These are phyloP conservation scores for Cheilosia scutellata DNA, from an alignment of 2,888 invertebrate genomes.

Conservation along the genomic window DNA sequence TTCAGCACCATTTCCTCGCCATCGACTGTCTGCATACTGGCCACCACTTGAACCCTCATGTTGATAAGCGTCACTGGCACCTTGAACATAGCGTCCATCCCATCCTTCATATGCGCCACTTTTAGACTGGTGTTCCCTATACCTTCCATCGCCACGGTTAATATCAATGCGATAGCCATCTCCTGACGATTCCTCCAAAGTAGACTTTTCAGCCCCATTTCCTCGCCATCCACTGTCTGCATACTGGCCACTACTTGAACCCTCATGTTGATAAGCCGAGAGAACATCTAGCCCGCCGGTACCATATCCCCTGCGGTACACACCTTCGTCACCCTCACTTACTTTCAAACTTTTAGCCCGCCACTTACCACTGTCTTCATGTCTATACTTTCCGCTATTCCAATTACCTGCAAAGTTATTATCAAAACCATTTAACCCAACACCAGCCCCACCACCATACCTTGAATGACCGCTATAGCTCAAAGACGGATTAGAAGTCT, in stretches of 20 bases:
- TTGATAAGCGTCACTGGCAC: no score
- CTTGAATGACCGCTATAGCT: constrained; percentile 47
- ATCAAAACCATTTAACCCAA: constrained; percentile 58
- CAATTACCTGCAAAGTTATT: constrained; percentile 46
- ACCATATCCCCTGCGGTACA: constrained; percentile 58
- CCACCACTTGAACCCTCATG: background rate
- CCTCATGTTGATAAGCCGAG: constrained; percentile 9
- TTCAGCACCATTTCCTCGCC: background rate
- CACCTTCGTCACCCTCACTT: background rate
- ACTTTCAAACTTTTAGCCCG: constrained; percentile 41
- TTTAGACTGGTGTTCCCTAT: constrained; percentile 15
- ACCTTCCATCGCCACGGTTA: constrained; percentile 27
- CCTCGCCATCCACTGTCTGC: constrained; percentile 2
- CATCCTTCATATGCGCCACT: constrained; percentile 13
- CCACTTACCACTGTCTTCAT: constrained; percentile 50
- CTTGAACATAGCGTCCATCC: constrained; percentile 15
- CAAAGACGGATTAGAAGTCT: constrained; percentile 40
- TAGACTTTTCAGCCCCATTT: background rate
- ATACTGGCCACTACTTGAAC: background rate
- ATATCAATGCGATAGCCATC: background rate
- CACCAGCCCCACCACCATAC: constrained; percentile 59
- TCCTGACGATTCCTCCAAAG: background rate
- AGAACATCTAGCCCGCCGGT: constrained; percentile 53
- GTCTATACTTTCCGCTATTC: constrained; percentile 12
- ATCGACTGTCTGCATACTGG: constrained; percentile 1